Base-by-base conservation (phyloP, 1,140 invertebrate genomes). In the Hesperophylax magnus region DNA sequence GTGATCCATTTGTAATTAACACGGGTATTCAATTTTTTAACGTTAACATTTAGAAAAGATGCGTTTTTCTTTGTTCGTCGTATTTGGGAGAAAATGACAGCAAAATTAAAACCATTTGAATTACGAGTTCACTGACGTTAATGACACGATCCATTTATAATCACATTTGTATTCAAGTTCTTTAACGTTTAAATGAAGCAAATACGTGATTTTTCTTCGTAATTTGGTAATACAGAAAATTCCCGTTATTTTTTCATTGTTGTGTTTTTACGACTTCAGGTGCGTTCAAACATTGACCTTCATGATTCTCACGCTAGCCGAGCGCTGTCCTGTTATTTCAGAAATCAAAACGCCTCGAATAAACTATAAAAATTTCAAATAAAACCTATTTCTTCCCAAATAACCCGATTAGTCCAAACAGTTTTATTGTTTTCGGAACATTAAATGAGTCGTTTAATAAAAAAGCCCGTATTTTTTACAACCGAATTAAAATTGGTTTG, bases 341-440 rank as follows among this genome's bases (percentile, higher is more conserved):
- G 31, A 27, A 34, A 34, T 27, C 11, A 67, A 67, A 22, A 67
- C n/a, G 31, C 27, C 27, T 67, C 63, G 31, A 67, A 67, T 34
- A 67, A 67, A 31, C 22, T 27, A 34, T 67, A 17, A 67, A 67
- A 31, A 22, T 22, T n/a, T 27, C 34, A 2, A 22, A 39, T 52
- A 11, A 22, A 14, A 9, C 9, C 39, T n/a, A 22, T 14, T n/a
- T n/a, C 5, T n/a, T 39, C 67, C 67, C 31, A 71, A 71, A 69
- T 20, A 52, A 71, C 67, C 67, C 67, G 67, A 71, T 71, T 22
- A 52, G 39, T 52, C 39, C n/a, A 8, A 31, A 15, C 24, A 52
- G 17, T 52, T 71, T 71, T 71, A 71, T 71, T 71, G 67, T 71
- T 52, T 71, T 71, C 67, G 17, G 34, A 18, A 20, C 67, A 52